These are phyloP conservation scores for Beris morrisii DNA, from an alignment of 2,888 invertebrate species.

Conservation along the genomic window DNA sequence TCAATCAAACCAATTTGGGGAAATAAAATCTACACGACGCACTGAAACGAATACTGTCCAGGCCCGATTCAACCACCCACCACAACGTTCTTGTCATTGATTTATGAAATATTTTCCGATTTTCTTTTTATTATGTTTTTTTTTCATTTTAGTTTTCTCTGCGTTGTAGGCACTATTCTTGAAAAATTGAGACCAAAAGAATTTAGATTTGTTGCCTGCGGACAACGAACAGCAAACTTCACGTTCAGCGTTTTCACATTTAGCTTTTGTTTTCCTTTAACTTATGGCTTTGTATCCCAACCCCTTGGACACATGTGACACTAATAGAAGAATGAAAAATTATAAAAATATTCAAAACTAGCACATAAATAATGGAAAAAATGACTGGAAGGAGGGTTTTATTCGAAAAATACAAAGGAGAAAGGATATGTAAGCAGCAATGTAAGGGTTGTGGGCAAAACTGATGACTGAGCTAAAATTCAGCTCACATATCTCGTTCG, in stretches of 20 bases:
- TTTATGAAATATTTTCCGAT: conserved; percentile 30
- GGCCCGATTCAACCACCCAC: neutral
- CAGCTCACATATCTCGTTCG: neutral
- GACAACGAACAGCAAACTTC: neutral
- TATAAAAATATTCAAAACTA: conserved; percentile 37
- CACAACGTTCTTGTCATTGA: conserved; percentile 17
- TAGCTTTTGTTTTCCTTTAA: neutral
- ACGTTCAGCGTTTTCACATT: neutral
- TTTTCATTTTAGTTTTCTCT: neutral
- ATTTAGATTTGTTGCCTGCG: conserved; percentile 1
- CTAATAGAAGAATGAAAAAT: conserved; percentile 34
- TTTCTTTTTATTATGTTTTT: conserved; percentile 16
- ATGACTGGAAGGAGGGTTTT: conserved; percentile 25
- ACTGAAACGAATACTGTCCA: no score
- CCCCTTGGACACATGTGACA: conserved; percentile 20
- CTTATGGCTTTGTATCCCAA: neutral
- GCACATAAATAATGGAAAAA: conserved; percentile 29
- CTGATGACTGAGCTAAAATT: neutral
- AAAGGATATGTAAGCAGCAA: neutral
- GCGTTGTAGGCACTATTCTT: neutral
- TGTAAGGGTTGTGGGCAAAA: neutral
- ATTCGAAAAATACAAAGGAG: conserved; percentile 2
- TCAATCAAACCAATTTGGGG: no score
- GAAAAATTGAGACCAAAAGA: conserved; percentile 8
- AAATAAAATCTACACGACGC: no score